Evolutionary conservation across 1,140 invertebrate species (phyloP).

Genomic region (Aphelenchoides fujianensis): DNA sequence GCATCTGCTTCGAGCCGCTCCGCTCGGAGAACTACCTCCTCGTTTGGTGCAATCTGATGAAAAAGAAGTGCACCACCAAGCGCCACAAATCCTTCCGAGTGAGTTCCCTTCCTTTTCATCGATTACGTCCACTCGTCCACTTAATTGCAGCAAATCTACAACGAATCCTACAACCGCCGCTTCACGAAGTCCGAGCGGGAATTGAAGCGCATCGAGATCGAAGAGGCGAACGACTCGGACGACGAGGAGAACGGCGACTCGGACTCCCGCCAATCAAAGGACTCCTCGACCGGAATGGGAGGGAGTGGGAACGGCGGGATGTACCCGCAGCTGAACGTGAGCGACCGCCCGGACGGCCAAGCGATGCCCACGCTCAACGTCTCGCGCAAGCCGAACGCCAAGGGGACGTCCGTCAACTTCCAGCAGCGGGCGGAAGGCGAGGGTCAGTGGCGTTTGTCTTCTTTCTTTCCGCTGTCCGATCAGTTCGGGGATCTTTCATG

Average conservation of each 20-base stretch:
- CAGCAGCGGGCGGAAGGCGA: neutral
- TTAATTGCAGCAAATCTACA: constrained; percentile 28
- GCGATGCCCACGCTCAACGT: neutral
- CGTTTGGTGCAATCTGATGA: constrained; percentile 28
- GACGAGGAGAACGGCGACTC: no score
- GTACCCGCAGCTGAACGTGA: no score
- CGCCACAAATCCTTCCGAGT: constrained; percentile 20
- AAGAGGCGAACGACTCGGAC: constrained; percentile 11
- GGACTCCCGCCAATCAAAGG: no score
- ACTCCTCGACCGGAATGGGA: no score
- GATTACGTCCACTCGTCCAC: neutral
- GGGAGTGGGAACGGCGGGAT: no score
- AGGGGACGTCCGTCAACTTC: neutral
- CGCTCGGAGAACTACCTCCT: constrained; percentile 29
- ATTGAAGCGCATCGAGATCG: constrained; percentile 21
- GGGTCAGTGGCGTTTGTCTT: neutral
- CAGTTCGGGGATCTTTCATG: neutral
- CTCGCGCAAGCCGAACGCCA: neutral
- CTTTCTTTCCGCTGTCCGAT: constrained; percentile 1
- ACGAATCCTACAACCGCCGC: constrained; percentile 15
- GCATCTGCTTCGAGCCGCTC: constrained; percentile 26
- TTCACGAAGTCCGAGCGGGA: constrained; percentile 28
- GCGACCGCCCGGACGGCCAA: neutral
- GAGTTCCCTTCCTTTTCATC: constrained; percentile 6
- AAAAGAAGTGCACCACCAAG: constrained; percentile 23